A percentile compares a stretch with the other conserved stretches of the same genome.
Conservation (phyloP, 2,797 vertebrate species). For the Xenentodon cancila region DNA sequence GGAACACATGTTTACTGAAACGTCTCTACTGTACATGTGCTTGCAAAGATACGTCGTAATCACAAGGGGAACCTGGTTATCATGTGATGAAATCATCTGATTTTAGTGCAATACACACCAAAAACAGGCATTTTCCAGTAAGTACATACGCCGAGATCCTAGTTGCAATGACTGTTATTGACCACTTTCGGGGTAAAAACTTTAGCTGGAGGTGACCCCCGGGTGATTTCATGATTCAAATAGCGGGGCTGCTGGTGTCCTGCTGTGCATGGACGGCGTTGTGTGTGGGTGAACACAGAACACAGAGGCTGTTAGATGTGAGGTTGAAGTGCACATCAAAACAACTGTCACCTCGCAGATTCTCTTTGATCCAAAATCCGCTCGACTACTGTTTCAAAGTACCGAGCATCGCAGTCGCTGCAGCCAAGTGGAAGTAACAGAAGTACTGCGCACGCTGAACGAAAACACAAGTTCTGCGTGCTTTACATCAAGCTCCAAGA, state of each 20-base stretch:
- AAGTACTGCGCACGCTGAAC: constrained; percentile 3
- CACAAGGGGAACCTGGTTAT: constrained; percentile 55
- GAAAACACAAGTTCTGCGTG: not conserved
- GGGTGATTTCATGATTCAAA: constrained; percentile 8
- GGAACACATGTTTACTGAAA: constrained; percentile 1
- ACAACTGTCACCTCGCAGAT: constrained; percentile 48
- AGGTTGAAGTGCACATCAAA: constrained; percentile 61
- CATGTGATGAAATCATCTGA: constrained; percentile 46
- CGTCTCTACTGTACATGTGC: too few relatives aligned
- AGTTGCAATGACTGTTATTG: too few relatives aligned
- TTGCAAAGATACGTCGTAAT: constrained; percentile 26
- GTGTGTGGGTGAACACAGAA: constrained; percentile 40
- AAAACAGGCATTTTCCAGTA: too few relatives aligned
- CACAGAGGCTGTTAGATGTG: constrained; percentile 50
- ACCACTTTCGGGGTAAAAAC: too few relatives aligned
- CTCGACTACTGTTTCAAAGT: constrained; percentile 40
- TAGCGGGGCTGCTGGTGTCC: not conserved
- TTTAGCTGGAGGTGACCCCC: not conserved
- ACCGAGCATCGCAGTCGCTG: not conserved
- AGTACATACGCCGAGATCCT: too few relatives aligned
- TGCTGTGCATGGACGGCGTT: constrained; percentile 20
- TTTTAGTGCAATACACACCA: not conserved
- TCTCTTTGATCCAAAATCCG: constrained; percentile 61
- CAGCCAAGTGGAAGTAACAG: constrained; percentile 18
- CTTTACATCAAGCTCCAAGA: not conserved